Evolutionary conservation across 1,140 invertebrate species (phyloP).

Genomic region (Sycobia sp.): DNA sequence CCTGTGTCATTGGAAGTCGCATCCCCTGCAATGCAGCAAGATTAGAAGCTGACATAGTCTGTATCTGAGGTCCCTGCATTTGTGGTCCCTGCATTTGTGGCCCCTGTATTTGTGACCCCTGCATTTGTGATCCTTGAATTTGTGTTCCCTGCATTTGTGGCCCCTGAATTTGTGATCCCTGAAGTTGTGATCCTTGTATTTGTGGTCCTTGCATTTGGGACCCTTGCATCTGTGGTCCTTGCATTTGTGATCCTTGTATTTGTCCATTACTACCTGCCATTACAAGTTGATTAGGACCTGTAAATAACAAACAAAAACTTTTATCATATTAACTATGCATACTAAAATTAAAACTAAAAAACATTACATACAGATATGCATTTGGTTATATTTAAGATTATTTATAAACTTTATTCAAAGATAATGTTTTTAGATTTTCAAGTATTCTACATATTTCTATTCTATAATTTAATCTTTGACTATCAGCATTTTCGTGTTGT

Average conservation of each 20-base stretch:
- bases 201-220: not conserved
- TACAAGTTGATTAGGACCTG: not conserved
- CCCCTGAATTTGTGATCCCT: too few relatives aligned
- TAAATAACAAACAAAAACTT: too few relatives aligned
- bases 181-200: too few relatives aligned
- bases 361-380: too few relatives aligned
- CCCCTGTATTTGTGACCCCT: constrained; percentile 1
- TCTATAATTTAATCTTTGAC: too few relatives aligned
- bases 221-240: not conserved
- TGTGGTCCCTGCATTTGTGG: not conserved
- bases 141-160: too few relatives aligned
- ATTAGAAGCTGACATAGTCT: not conserved
- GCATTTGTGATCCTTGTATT: constrained; percentile 1
- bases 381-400: too few relatives aligned
- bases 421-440: too few relatives aligned
- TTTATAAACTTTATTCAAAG: too few relatives aligned
- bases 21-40: not conserved
- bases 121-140: too few relatives aligned
- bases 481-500: too few relatives aligned
- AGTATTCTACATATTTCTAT: too few relatives aligned
- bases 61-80: not conserved
- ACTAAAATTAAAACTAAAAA: not conserved
- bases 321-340: not conserved
- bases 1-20: not conserved
- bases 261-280: constrained; percentile 11